Percentiles rank a stretch among this genome's conserved stretches.
Evolutionary conservation across 2,113 vertebrate species (phyloP).

Genomic region (Cyprinodon tularosa): DNA sequence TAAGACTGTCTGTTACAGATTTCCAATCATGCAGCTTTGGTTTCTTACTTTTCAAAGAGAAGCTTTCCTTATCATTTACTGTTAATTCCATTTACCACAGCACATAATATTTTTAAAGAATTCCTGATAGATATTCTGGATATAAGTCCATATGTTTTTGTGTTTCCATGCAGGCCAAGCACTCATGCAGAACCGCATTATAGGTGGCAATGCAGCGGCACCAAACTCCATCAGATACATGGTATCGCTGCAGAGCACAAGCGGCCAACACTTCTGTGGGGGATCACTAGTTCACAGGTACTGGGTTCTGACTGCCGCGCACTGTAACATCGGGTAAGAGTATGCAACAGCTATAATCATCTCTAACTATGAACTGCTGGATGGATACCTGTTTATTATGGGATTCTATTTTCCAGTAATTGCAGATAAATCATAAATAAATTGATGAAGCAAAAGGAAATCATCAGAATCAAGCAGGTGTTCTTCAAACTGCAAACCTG

Average conservation of each 20-base stretch:
- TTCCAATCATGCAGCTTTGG: not conserved
- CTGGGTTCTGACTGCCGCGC: conserved; percentile 89
- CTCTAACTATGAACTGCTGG: not conserved
- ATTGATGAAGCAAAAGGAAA: too few relatives aligned
- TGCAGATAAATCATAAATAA: too few relatives aligned
- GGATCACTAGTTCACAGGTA: conserved; percentile 84
- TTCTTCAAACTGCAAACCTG: too few relatives aligned
- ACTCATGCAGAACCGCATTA: conserved; percentile 68
- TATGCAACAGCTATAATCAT: not conserved
- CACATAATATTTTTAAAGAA: too few relatives aligned
- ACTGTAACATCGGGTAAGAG: conserved; percentile 85
- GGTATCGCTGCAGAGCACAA: conserved; percentile 81
- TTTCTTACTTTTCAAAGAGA: not conserved
- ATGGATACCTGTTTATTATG: not conserved
- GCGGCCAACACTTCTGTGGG: conserved; percentile 83
- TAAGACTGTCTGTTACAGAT: not conserved
- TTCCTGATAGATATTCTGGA: not conserved
- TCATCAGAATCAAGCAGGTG: too few relatives aligned
- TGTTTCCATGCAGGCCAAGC: conserved; percentile 36
- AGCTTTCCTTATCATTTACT: too few relatives aligned
- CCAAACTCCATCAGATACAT: conserved; percentile 82
- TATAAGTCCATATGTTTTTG: conserved; percentile 8
- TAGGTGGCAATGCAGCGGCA: conserved; percentile 76
- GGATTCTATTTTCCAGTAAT: not conserved
- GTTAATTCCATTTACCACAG: not conserved